Evolutionary conservation across 1,140 invertebrate genomes (phyloP), one percentile per base, ranked within the genome.

Genomic region (Diorhabda sublineata): DNA sequence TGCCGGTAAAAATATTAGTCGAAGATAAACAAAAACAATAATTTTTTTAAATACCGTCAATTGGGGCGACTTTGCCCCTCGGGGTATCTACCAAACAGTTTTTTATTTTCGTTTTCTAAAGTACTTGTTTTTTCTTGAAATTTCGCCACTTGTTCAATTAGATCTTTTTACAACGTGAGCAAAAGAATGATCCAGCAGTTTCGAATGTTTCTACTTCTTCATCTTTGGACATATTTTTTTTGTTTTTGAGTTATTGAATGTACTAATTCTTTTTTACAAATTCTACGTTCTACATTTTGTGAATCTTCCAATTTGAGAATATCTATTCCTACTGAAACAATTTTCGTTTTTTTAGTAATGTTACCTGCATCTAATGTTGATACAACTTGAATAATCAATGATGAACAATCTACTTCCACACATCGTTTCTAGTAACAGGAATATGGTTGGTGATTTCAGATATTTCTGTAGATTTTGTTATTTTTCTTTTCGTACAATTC

Each of bases 101-200:
- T 68, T 58, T 6, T 42, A 52, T 61, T 57, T 62, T 62, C 64
- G 41, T 62, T 45, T 44, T 70, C 58, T n/a, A 79, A 59, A 58
- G 67, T 61, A 7, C 52, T 42, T 4, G 77, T 59, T 64, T 44
- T 61, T 2, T 65, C 11, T 56, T 71, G 52, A 5, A 67, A 61
- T 70, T 71, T 68, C 57, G 72, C 71, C n/a, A 74, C 45, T 7
- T 71, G 67, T 5, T 74, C 67, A 41, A 72, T 68, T n/a, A 79
- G 58, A 43, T 75, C 75, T 58, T 8, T 61, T 41, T 58, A 71
- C 67, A 9, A 9, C 26, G 26, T 26, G 26, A 26, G 26, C 26
- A 26, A 26, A 26, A 26, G 26, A 26, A 26, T 26, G 26, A 26
- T 26, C 26, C 26, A 26, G 26, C 26, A 26, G 26, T 26, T 26